phyloP scores from a whole-genome alignment of 2,797 vertebrate species.

The Paratrypauchen microcephalus region DNA sequence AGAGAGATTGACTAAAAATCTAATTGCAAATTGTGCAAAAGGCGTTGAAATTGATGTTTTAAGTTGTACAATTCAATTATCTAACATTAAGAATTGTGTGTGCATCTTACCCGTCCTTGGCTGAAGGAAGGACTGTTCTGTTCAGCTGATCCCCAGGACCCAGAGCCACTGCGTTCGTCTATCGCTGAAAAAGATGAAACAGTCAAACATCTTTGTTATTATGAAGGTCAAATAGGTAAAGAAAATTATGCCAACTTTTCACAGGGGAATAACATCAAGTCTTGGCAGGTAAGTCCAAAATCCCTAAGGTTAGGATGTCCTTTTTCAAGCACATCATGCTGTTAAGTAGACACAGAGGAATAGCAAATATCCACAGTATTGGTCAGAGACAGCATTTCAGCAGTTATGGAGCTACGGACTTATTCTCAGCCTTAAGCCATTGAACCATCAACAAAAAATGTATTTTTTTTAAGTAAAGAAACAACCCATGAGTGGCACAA shows the following conservation, averaged over 20 bases:
- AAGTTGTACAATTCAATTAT: constrained; percentile 48
- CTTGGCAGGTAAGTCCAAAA: constrained; percentile 24
- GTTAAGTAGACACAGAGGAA: constrained; percentile 40
- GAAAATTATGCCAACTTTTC: constrained; percentile 8
- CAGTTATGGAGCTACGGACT: neutral
- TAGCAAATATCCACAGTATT: constrained; percentile 27
- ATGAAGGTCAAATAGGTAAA: constrained; percentile 11
- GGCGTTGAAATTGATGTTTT: constrained; percentile 34
- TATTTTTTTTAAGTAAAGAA: constrained; percentile 41
- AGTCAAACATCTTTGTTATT: constrained; percentile 25
- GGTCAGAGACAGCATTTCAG: constrained; percentile 15
- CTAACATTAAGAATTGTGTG: constrained; percentile 30
- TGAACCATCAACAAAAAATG: neutral
- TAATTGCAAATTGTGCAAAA: constrained; percentile 56
- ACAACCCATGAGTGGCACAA: constrained; percentile 58
- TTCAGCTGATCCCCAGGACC: constrained; percentile 90
- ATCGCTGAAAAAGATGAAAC: constrained; percentile 72
- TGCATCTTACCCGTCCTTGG: constrained; percentile 87
- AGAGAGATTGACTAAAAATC: constrained; percentile 70
- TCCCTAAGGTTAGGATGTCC: constrained; percentile 8
- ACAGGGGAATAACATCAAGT: constrained; percentile 26
- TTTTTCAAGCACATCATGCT: constrained; percentile 19
- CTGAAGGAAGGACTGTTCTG: constrained; percentile 94
- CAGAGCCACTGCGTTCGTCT: constrained; percentile 89
- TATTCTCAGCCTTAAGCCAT: neutral